phyloP scores from a whole-genome alignment of 2,888 invertebrate species.

The Agrilus mali region DNA sequence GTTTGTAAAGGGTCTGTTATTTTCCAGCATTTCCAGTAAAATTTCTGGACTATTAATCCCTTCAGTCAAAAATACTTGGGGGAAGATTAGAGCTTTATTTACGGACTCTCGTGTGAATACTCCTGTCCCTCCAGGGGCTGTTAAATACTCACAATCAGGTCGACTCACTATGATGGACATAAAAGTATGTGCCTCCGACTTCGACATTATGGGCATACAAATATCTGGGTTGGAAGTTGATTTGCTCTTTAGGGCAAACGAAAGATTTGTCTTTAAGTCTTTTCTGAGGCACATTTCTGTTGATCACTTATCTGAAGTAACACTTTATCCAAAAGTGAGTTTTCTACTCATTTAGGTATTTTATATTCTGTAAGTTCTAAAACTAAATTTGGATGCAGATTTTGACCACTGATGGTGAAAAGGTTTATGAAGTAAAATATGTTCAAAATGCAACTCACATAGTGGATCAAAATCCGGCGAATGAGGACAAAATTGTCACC shows the following conservation, averaged over 20 bases:
- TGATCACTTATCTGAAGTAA: constrained; percentile 60
- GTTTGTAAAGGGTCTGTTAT: too few species aligned
- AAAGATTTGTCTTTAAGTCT: constrained; percentile 58
- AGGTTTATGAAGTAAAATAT: constrained; percentile 66
- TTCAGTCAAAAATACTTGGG: too few species aligned
- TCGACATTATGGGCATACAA: constrained; percentile 53
- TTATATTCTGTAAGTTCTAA: constrained; percentile 1
- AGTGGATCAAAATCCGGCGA: constrained; percentile 37
- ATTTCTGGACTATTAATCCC: constrained; percentile 13
- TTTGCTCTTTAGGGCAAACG: constrained; percentile 65
- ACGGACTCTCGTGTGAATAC: constrained; percentile 30
- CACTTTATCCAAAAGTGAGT: constrained; percentile 59
- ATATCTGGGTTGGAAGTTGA: constrained; percentile 58
- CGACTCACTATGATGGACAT: constrained; percentile 47
- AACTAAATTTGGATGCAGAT: constrained; percentile 36
- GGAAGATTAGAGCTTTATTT: too few species aligned
- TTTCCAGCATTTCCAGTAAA: constrained; percentile 19
- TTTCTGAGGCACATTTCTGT: constrained; percentile 54
- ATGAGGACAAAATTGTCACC: constrained; percentile 40
- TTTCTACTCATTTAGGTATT: neutral
- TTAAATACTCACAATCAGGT: constrained; percentile 60
- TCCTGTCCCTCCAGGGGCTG: constrained; percentile 63
- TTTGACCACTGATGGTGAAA: constrained; percentile 66
- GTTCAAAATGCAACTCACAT: constrained; percentile 52
- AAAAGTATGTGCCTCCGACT: constrained; percentile 57